Percentiles rank a stretch among this genome's conserved stretches.
Evolutionary conservation across 2,888 invertebrate species (phyloP).

Genomic region (Ryuthela nishihirai): DNA sequence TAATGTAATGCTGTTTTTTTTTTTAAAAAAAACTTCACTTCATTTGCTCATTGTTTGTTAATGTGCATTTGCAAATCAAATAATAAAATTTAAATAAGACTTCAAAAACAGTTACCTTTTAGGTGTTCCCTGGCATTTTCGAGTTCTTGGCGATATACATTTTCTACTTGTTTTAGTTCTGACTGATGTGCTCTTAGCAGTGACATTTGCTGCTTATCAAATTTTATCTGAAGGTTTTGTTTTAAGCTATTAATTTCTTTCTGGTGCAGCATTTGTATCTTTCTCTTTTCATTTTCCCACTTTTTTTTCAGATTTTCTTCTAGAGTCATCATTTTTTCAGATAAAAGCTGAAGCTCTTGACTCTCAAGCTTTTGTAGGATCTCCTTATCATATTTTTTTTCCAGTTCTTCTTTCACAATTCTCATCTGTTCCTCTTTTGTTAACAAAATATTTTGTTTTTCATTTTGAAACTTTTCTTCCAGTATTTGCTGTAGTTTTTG

Average conservation of each 20-base stretch:
- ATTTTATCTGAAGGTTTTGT: constrained; percentile 27
- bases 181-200: constrained; percentile 1
- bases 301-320: constrained; percentile 2
- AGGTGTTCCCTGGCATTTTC: constrained; percentile 21
- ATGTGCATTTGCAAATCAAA: too few relatives aligned
- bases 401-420: background rate
- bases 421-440: constrained; percentile 11
- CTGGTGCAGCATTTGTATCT: constrained; percentile 14
- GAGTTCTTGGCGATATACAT: constrained; percentile 8
- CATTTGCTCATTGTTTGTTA: too few relatives aligned
- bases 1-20: too few relatives aligned
- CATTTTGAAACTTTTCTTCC: constrained; percentile 12
- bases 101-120: too few relatives aligned
- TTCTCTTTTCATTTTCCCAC: constrained; percentile 15
- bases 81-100: too few relatives aligned
- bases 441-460: constrained; percentile 5
- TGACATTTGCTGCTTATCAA: constrained; percentile 1
- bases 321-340: background rate
- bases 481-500: constrained; percentile 1
- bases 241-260: constrained; percentile 31
- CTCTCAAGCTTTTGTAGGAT: background rate
- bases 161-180: constrained; percentile 11
- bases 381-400: constrained; percentile 8
- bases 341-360: background rate
- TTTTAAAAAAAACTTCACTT: too few relatives aligned